Percentiles rank a stretch among this genome's conserved stretches.
Conservation (phyloP, 1,140 invertebrate species). For the Chironomus striatipennis region DNA sequence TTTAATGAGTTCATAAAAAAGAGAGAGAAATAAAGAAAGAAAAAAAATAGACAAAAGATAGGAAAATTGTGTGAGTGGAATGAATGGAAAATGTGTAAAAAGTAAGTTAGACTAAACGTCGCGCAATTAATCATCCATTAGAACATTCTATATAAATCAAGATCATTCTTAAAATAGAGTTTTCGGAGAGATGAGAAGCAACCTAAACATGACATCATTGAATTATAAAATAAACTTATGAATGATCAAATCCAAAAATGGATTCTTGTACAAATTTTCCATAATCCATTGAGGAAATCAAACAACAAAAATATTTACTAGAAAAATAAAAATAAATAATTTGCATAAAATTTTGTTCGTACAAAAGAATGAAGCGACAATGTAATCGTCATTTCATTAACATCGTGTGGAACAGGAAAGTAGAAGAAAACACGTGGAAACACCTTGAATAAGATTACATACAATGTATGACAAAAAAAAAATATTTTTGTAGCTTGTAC, state of each 20-base stretch:
- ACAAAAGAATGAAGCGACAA: slow-evolving; percentile 7
- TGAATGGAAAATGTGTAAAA: not conserved
- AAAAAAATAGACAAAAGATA: too few species aligned
- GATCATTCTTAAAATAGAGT: not conserved
- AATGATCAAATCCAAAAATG: not conserved
- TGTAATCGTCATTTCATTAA: not conserved
- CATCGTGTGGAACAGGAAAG: not conserved
- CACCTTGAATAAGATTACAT: too few species aligned
- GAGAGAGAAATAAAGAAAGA: too few species aligned
- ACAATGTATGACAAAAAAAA: too few species aligned
- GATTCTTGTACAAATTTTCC: not conserved
- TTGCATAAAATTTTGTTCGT: not conserved
- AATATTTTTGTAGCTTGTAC: too few species aligned
- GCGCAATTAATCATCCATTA: not conserved
- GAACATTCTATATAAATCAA: not conserved
- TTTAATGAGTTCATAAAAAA: not conserved
- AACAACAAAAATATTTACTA: not conserved
- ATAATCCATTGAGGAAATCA: too few species aligned
- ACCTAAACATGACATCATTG: not conserved
- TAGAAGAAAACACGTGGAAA: too few species aligned
- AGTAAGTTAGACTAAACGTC: not conserved
- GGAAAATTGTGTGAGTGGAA: not conserved
- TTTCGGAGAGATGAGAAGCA: not conserved
- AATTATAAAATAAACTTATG: not conserved
- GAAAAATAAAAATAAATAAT: not conserved